These are phyloP conservation scores for Antennarius maculatus DNA, from an alignment of 2,797 vertebrate genomes.

Conservation along the genomic window DNA sequence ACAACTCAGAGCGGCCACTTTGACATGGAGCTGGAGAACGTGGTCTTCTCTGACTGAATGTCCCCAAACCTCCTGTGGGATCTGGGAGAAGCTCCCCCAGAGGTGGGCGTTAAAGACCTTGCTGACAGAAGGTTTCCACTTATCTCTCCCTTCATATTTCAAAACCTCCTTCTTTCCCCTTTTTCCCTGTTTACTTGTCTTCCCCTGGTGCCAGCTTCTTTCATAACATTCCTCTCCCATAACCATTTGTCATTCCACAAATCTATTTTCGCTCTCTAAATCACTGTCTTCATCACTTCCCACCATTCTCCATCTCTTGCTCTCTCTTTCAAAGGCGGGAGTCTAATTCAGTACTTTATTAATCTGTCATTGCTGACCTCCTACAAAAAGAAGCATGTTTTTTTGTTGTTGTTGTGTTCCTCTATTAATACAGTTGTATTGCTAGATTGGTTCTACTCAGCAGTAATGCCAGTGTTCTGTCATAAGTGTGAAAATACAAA, in stretches of 20 bases:
- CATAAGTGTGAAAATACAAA: slow-evolving; percentile 1
- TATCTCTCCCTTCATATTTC: slow-evolving; percentile 32
- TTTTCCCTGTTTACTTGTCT: slow-evolving; percentile 29
- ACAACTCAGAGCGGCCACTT: too few relatives aligned
- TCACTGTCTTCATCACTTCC: slow-evolving; percentile 66
- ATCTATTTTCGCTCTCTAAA: slow-evolving; percentile 65
- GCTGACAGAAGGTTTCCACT: neutral
- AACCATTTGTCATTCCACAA: slow-evolving; percentile 54
- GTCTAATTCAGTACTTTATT: slow-evolving; percentile 65
- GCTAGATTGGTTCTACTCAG: neutral
- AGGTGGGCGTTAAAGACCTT: too few relatives aligned
- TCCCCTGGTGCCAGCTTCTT: slow-evolving; percentile 40
- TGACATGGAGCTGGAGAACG: too few relatives aligned
- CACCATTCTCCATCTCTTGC: slow-evolving; percentile 41
- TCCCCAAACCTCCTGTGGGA: too few relatives aligned
- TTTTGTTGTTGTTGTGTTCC: slow-evolving; percentile 17
- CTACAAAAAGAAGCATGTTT: slow-evolving; percentile 42
- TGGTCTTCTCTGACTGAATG: too few relatives aligned
- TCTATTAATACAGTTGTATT: slow-evolving; percentile 1
- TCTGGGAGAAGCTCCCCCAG: too few relatives aligned
- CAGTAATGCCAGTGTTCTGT: neutral
- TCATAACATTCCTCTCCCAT: slow-evolving; percentile 45
- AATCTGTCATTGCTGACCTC: slow-evolving; percentile 55
- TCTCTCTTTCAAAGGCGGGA: slow-evolving; percentile 16
- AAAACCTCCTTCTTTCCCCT: slow-evolving; percentile 1